These are phyloP conservation scores for Daboia siamensis DNA, from an alignment of 2,113 vertebrate species.

Conservation along the genomic window DNA sequence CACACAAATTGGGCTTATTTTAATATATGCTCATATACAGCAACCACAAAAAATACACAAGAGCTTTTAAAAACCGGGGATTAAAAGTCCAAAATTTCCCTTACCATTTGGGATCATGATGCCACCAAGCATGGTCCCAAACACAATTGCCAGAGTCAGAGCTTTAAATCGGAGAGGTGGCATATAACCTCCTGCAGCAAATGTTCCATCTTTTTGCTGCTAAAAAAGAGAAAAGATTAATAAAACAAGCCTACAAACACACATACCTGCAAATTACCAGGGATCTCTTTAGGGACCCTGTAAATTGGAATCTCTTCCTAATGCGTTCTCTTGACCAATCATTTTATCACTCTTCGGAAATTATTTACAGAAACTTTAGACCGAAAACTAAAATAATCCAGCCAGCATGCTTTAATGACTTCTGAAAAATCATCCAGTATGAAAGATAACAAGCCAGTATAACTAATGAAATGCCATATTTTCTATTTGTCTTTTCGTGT, in stretches of 20 bases:
- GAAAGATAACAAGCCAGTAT: background rate
- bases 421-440: background rate
- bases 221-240: conserved; percentile 7
- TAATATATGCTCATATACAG: background rate
- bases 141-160: conserved; percentile 89
- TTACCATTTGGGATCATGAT: conserved; percentile 96
- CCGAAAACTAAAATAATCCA: rapidly evolving
- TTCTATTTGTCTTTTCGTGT: conserved; percentile 61
- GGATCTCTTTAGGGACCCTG: background rate
- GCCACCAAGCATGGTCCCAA: conserved; percentile 95
- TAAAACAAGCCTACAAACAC: background rate
- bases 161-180: conserved; percentile 94
- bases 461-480: conserved; percentile 51
- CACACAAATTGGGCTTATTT: background rate
- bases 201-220: conserved; percentile 96
- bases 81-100: conserved; percentile 18
- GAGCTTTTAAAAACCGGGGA: background rate
- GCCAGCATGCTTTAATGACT: background rate
- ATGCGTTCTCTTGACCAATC: background rate
- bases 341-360: background rate
- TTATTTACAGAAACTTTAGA: background rate
- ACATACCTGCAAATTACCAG: background rate
- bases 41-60: background rate
- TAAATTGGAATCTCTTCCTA: background rate
- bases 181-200: conserved; percentile 95